Conservation (phyloP, 1,140 invertebrate genomes). For the Leptinotarsa undecemlineata region DNA sequence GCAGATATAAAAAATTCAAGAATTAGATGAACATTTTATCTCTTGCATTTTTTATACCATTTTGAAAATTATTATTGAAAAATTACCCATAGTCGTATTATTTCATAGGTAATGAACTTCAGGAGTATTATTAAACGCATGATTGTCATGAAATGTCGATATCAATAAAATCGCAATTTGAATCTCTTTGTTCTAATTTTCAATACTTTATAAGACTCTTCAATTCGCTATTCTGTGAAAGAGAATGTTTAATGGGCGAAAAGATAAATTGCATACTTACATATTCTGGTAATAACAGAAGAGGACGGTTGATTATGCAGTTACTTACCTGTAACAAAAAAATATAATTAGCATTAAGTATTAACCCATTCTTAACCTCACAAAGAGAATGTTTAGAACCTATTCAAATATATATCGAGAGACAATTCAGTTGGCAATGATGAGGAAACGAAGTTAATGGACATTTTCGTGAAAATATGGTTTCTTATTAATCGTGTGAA, state of each 20-base stretch:
- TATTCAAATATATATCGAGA: not conserved
- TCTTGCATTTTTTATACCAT: too few species aligned
- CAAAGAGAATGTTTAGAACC: not conserved
- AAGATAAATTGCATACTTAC: constrained; percentile 6
- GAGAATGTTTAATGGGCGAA: not conserved
- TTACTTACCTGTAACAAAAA: constrained; percentile 8
- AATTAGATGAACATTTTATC: too few species aligned
- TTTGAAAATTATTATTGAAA: too few species aligned
- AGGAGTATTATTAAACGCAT: too few species aligned
- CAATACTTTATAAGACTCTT: constrained; percentile 5
- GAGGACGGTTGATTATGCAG: constrained; percentile 2
- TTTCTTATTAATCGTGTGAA: too few species aligned
- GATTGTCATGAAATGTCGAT: too few species aligned
- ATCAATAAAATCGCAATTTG: not conserved
- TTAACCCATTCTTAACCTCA: not conserved
- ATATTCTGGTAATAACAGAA: not conserved
- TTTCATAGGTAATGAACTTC: too few species aligned
- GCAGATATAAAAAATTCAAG: too few species aligned
- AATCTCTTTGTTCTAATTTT: constrained; percentile 7
- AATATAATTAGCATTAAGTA: not conserved
- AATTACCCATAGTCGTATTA: too few species aligned
- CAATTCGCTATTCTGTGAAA: not conserved
- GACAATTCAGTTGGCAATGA: too few species aligned
- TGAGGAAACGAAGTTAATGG: too few species aligned
- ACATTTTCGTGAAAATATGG: too few species aligned